Percentiles rank a stretch among this genome's conserved stretches.
Evolutionary conservation across 2,797 vertebrate genomes (phyloP).

Genomic region (Eutrigla gurnardus): DNA sequence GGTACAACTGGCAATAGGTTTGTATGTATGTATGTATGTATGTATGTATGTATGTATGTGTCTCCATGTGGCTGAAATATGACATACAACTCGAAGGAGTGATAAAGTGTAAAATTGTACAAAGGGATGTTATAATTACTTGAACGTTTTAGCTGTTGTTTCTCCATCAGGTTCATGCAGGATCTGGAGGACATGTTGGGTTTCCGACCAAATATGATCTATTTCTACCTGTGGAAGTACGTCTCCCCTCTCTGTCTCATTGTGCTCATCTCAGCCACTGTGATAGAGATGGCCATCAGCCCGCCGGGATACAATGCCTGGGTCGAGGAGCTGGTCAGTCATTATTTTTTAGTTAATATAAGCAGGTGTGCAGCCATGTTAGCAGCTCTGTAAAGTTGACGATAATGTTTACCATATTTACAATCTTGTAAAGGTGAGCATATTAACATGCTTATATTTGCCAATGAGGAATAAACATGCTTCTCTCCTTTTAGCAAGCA

Average conservation of each 20-base stretch:
- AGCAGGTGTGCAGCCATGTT: not conserved
- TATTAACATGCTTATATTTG: not conserved
- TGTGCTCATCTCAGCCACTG: slow-evolving; percentile 88
- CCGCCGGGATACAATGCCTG: slow-evolving; percentile 95
- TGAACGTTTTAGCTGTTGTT: not conserved
- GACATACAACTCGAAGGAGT: not conserved
- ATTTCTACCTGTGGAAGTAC: slow-evolving; percentile 97
- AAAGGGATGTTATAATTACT: not conserved
- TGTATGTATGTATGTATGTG: not conserved
- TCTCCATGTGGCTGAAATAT: not conserved
- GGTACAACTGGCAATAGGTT: slow-evolving; percentile 49
- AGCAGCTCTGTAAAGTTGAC: too few species aligned
- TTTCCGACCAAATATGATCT: slow-evolving; percentile 89
- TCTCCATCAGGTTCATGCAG: slow-evolving; percentile 91
- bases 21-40: too few species aligned
- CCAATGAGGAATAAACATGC: not conserved
- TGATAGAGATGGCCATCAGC: slow-evolving; percentile 92
- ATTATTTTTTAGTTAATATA: not conserved
- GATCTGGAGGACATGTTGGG: slow-evolving; percentile 97
- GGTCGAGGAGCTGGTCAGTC: slow-evolving; percentile 92
- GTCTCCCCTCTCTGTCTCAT: slow-evolving; percentile 94
- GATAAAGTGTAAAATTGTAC: not conserved
- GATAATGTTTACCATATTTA: too few species aligned
- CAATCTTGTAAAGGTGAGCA: too few species aligned
- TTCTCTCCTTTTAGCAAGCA: not conserved